Evolutionary conservation across 2,797 vertebrate species (phyloP), one percentile per base, ranked within the genome.

Genomic region (Typhlichthys subterraneus): DNA sequence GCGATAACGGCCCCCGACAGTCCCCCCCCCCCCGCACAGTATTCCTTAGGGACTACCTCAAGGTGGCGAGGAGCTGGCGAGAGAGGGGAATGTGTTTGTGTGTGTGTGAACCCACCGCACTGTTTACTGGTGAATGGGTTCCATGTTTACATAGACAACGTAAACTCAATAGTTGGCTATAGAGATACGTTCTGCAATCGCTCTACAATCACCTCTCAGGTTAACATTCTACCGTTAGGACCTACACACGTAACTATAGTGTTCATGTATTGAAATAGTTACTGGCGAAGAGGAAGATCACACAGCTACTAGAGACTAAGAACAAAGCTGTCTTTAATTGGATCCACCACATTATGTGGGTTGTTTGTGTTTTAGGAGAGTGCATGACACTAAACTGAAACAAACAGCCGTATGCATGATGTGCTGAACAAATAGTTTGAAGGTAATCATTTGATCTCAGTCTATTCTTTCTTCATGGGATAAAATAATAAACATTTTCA

Each of bases 1-100:
- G 79, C 67, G 70, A 65, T 86, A 87, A 87, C 72, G 65, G 61
- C 66, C 79, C 51, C 64, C 77, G 82, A 87, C 77, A 77, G 69
- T 75, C 17, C 3, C 23, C 3, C 23, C 3, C 23, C 80, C 72
- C 84, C 77, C 76, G 86, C 85, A 84, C 63, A 29, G 0, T 14
- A 9, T 50, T 65, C 75, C 81, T 77, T 45, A 31, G 77, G 67
- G 78, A 80, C 57, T 49, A 50, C 51, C 42, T 12, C 14, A 76
- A 74, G 73, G 23, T 29, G 7, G 38, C 9, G 38, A 42, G 38
- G 38, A 42, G 38, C 38, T 6, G 38, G 38, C 9, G 38, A 1
- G 38, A 42, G 38, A 42, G 8, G 7, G 38, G 38, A 10, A 9
- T 42, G 38, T 38, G 12, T 3, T 17, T 14, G 17, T 29, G 14